Base-by-base conservation (phyloP, 2,113 vertebrate species). In the Callopanchax toddi region DNA sequence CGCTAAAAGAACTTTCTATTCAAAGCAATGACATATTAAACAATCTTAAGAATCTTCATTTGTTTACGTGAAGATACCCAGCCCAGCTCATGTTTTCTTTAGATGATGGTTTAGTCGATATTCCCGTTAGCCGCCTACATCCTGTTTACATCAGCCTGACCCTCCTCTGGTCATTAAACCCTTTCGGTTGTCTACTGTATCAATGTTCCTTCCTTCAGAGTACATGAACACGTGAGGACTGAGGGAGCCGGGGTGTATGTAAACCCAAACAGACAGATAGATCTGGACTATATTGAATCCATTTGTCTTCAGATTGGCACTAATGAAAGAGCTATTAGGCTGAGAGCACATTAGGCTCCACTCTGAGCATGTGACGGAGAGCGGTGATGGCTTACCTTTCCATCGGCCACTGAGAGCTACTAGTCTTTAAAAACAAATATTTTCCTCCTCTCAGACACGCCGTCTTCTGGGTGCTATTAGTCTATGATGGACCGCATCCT, bases 321-420 rank as follows among this genome's bases (percentile, higher is more conserved):
- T 87, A 86, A 87, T 90, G 78, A 86, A 90, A 86, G 80, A 84
- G 72, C 79, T 78, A 78, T 88, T 85, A 88, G 79, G 60, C 29
- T 13, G 44, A 48, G 64, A 77, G 86, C 66, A 61, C 77, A 86
- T 84, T 81, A 78, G 67, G 25, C 59, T 50, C 44, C 26, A 58
- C 58, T 22, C 58, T 26, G 12, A 45, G 11, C 56, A 17, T 57
- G 45, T 63, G 43, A 49, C 8, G 12, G 36, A 51, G 37, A 48
- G 37, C 23, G 42, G 51, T 64, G 57, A 74, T 45, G 49, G 62
- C 58, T 81, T 58, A 71, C 61, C 60, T 66, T 51, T 64, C 34
- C 32, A 29, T 51, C 0, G 45, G 49, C 51, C 43, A 49, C 55
- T 23, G 26, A 67, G 72, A 58, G 34, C 55, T 71, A 49, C 22